Evolutionary conservation across 2,797 vertebrate species (phyloP).

Genomic region (Parauchenoglanis ngamensis): DNA sequence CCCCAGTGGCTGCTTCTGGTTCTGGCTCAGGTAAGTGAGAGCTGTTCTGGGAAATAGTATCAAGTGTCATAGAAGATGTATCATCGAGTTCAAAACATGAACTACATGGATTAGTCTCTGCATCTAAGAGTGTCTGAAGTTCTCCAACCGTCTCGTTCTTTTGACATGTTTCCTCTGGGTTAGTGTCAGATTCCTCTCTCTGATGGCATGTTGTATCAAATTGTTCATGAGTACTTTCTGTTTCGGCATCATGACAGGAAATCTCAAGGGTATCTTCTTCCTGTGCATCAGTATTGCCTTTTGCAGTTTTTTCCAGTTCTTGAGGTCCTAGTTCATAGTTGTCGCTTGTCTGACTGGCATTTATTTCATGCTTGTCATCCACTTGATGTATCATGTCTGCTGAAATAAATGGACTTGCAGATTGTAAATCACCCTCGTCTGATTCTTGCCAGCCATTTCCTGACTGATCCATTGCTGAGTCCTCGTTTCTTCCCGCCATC

Average conservation of each 20-base stretch:
- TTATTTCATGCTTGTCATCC: constrained; percentile 6
- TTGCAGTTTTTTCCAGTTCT: neutral
- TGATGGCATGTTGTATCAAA: constrained; percentile 15
- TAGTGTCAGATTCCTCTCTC: constrained; percentile 12
- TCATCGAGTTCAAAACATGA: neutral
- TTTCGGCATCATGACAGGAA: neutral
- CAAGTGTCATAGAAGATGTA: neutral
- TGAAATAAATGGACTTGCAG: neutral
- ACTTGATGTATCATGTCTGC: constrained; percentile 14
- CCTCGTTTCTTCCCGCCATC: constrained; percentile 35
- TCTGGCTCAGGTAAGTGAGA: constrained; percentile 3
- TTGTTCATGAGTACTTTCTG: constrained; percentile 14
- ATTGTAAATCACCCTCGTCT: neutral
- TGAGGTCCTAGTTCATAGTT: constrained; percentile 6
- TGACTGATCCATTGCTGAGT: neutral
- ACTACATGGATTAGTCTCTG: neutral
- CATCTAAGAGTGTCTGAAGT: constrained; percentile 11
- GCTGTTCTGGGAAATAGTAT: neutral
- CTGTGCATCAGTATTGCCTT: neutral
- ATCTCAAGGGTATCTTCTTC: neutral
- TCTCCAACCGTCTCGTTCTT: constrained; percentile 15
- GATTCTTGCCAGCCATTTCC: neutral
- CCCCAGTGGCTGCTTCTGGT: constrained; percentile 1
- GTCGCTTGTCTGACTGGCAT: neutral
- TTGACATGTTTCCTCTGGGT: neutral